Percentiles rank a stretch among this genome's conserved stretches.
Conservation (phyloP, 2,113 vertebrate genomes). For the Lepidothrix coronata region DNA sequence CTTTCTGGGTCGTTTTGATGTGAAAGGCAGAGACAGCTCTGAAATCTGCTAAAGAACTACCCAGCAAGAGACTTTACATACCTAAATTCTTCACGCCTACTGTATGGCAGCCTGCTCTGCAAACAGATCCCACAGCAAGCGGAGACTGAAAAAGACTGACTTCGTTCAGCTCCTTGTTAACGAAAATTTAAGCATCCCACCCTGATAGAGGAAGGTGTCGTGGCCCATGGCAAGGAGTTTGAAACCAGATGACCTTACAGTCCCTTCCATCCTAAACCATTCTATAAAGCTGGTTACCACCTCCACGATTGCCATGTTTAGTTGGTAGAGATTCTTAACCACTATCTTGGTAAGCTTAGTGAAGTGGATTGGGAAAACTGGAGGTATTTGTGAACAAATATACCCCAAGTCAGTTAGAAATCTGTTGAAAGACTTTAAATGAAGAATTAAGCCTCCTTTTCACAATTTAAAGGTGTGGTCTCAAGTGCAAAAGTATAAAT, state of each 20-base stretch:
- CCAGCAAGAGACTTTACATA: constrained; percentile 67
- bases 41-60: constrained; percentile 73
- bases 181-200: background rate
- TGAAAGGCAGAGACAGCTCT: constrained; percentile 79
- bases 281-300: background rate
- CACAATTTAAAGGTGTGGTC: background rate
- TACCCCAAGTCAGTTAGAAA: background rate
- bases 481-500: background rate
- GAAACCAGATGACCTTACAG: background rate
- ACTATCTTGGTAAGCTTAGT: background rate
- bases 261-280: background rate
- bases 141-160: constrained; percentile 5
- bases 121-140: constrained; percentile 54
- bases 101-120: constrained; percentile 59
- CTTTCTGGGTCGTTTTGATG: constrained; percentile 85
- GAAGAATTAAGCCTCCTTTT: background rate
- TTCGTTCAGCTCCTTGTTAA: background rate
- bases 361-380: background rate
- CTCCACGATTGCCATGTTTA: background rate
- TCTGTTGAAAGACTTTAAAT: background rate
- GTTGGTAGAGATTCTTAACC: background rate
- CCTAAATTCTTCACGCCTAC: constrained; percentile 65
- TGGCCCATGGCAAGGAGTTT: accelerated
- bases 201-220: background rate
- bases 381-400: background rate